Conservation (phyloP, 1,140 invertebrate genomes). For the Hylaeus anthracinus region DNA sequence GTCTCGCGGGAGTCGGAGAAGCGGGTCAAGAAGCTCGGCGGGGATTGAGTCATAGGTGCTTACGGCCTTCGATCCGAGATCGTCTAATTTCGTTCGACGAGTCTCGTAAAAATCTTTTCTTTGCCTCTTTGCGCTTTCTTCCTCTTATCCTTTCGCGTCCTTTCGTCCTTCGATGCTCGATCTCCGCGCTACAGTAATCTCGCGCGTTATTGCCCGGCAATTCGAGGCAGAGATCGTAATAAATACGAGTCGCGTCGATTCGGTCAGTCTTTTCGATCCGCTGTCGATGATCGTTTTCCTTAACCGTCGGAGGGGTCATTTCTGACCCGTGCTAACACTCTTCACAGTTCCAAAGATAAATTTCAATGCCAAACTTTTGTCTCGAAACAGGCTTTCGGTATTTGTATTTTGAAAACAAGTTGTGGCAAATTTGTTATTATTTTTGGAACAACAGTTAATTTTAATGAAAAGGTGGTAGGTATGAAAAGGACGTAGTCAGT, state of each 20-base stretch:
- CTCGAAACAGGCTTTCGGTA: too few relatives aligned
- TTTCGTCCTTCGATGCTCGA: slow-evolving; percentile 25
- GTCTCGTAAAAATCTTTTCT: slow-evolving; percentile 62
- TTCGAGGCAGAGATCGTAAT: too few relatives aligned
- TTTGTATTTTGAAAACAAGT: too few relatives aligned
- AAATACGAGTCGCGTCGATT: neutral
- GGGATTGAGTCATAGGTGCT: slow-evolving; percentile 55
- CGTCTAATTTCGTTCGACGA: slow-evolving; percentile 69
- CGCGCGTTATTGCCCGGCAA: neutral
- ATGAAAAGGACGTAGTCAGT: neutral
- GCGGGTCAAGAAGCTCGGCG: slow-evolving; percentile 50
- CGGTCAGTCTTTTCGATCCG: neutral
- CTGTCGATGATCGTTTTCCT: neutral
- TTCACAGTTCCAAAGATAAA: too few relatives aligned
- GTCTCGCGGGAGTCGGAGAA: slow-evolving; percentile 23
- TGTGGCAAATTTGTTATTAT: neutral
- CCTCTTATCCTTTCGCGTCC: neutral
- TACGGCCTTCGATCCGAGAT: slow-evolving; percentile 54
- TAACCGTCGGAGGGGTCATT: too few relatives aligned
- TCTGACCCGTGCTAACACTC: too few relatives aligned
- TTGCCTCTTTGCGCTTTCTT: slow-evolving; percentile 28
- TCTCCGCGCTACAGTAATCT: neutral
- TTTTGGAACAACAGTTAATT: slow-evolving; percentile 27
- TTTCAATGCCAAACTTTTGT: too few relatives aligned
- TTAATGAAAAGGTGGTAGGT: neutral